phyloP scores from a whole-genome alignment of 2,113 vertebrate species.

The Menura novaehollandiae region DNA sequence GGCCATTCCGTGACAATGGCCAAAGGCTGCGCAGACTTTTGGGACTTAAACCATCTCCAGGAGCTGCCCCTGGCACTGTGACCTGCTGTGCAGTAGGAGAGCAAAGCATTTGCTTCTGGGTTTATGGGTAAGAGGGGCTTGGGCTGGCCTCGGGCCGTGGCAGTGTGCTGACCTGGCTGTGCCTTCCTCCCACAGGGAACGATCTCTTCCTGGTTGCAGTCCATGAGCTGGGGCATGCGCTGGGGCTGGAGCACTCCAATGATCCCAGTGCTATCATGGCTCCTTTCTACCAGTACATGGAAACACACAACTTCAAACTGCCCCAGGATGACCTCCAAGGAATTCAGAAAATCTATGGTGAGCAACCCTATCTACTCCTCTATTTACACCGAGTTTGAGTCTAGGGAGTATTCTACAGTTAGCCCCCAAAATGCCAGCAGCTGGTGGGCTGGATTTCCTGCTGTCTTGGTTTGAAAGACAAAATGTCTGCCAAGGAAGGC shows the following conservation, averaged over 20 bases:
- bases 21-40: neutral
- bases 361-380: neutral
- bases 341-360: conserved; percentile 98
- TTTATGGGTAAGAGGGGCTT: neutral
- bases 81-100: neutral
- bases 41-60: neutral
- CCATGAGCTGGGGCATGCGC: conserved; percentile 91
- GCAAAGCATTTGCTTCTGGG: neutral
- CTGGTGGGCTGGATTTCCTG: neutral
- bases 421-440: neutral
- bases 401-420: neutral
- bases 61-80: neutral
- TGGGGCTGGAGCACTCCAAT: conserved; percentile 95
- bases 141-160: neutral
- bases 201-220: conserved; percentile 96
- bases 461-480: no score
- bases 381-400: neutral
- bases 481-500: no score
- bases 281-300: conserved; percentile 99
- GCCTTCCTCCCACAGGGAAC: conserved; percentile 78
- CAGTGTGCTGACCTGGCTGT: neutral
- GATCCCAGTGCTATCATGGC: conserved; percentile 98
- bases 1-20: neutral
- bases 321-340: conserved; percentile 96
- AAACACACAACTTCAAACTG: conserved; percentile 96